Evolutionary conservation across 2,888 invertebrate genomes (phyloP), one percentile per base, ranked within the genome.

Genomic region (Chrysotoxum bicinctum): DNA sequence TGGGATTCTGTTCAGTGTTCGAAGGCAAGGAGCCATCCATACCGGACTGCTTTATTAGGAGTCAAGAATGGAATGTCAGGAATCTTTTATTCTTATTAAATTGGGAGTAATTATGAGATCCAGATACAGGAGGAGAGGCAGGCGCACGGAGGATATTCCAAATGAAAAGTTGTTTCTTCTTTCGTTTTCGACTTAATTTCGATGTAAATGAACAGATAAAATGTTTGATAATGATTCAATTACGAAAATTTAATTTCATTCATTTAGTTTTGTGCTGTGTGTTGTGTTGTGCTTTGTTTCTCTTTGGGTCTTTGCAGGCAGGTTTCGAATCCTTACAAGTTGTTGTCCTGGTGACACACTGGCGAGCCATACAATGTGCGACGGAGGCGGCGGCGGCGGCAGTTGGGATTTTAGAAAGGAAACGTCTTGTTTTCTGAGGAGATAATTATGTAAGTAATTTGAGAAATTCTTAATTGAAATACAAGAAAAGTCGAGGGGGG

Each of bases 201-300:
- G 89, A 91, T 91, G 90, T 90, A 90, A 91, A 91, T 91, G 89
- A 90, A 89, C 89, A 89, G 90, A 90, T 89, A 90, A 90, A 91
- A 90, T 90, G 88, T 88, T 88, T 85, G 77, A 88, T 90, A 90
- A 91, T 90, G 91, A 90, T 91, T 91, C 90, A 91, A 91, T 91
- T 91, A 91, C 90, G 88, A 30, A 72, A 87, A 78, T 87, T 87
- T 87, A 88, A 87, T 88, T 88, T 89, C 78, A 73, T 78, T 85
- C 79, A 77, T 87, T 81, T 81, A 76, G 85, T 73, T 74, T 40
- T 14, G 4, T 43, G 19, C 5, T 26, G 32, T 79, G 64, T 52
- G 23, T 9, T 48, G 6, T 40, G 6, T 40, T 74, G 19, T 74
- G 35, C 37, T 30, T 37, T 43, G 32, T 66, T 43, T 52, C 23